Percentiles rank a stretch among this genome's conserved stretches.
These are phyloP conservation scores for Beris morrisii DNA, from an alignment of 2,888 invertebrate species.

Conservation along the genomic window DNA sequence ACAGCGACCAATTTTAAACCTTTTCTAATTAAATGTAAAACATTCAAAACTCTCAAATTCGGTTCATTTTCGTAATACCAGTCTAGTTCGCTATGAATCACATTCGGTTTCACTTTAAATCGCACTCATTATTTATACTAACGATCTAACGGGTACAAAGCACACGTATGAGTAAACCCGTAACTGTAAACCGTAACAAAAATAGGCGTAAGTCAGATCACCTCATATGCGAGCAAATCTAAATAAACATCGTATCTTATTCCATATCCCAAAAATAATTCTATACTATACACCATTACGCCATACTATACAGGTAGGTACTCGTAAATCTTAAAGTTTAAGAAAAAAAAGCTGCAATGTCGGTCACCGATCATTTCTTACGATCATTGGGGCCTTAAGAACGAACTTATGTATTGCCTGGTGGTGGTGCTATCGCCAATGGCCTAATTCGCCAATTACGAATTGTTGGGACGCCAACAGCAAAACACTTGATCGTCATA, in stretches of 20 bases:
- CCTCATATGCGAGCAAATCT: background rate
- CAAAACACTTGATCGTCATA: slow-evolving; percentile 18
- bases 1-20: too few species aligned
- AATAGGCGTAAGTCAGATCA: slow-evolving; percentile 20
- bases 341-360: background rate
- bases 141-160: slow-evolving; percentile 15
- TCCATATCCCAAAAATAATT: slow-evolving; percentile 14
- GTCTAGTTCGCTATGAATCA: too few species aligned
- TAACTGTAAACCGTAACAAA: slow-evolving; percentile 22
- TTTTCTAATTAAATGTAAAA: too few species aligned
- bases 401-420: slow-evolving; percentile 5
- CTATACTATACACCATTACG: background rate
- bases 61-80: too few species aligned
- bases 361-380: slow-evolving; percentile 25
- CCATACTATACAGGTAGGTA: too few species aligned
- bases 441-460: slow-evolving; percentile 27
- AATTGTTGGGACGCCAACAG: background rate
- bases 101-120: too few species aligned
- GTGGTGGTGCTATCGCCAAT: background rate
- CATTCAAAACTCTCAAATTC: too few species aligned
- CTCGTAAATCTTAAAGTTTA: too few species aligned
- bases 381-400: slow-evolving; percentile 1
- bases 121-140: slow-evolving; percentile 10
- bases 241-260: slow-evolving; percentile 14
- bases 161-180: slow-evolving; percentile 3